Conservation (phyloP, 2,113 vertebrate species). For the Heteronetta atricapilla region DNA sequence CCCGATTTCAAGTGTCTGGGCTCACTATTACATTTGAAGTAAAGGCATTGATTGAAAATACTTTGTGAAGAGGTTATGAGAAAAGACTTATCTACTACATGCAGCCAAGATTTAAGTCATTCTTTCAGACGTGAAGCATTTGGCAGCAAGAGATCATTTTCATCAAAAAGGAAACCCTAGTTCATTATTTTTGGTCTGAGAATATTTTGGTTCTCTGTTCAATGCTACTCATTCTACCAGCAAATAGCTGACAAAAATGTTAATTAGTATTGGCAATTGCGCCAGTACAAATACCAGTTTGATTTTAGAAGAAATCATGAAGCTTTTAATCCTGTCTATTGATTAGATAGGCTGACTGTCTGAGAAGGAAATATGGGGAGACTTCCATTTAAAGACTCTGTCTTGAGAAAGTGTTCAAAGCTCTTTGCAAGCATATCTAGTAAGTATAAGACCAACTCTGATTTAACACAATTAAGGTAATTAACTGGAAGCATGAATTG, state of each 20-base stretch:
- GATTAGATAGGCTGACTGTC: background rate
- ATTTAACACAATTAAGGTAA: background rate
- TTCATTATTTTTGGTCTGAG: slow-evolving; percentile 54
- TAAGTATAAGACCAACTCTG: background rate
- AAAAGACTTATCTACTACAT: slow-evolving; percentile 70
- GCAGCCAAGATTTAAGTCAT: slow-evolving; percentile 62
- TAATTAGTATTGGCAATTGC: background rate
- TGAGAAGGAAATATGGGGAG: background rate
- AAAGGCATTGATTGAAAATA: slow-evolving; percentile 58
- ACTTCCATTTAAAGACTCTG: background rate
- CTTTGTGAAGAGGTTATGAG: slow-evolving; percentile 70
- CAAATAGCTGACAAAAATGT: background rate
- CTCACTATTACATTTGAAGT: slow-evolving; percentile 27
- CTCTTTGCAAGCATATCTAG: background rate
- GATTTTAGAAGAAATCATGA: background rate
- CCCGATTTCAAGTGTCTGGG: slow-evolving; percentile 21
- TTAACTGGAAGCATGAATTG: background rate
- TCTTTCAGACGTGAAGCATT: slow-evolving; percentile 75
- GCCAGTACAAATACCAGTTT: background rate
- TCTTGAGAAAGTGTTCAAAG: background rate
- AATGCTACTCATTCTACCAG: slow-evolving; percentile 37
- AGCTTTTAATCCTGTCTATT: background rate
- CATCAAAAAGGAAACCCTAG: slow-evolving; percentile 57
- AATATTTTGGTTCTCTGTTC: slow-evolving; percentile 56
- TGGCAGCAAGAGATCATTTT: slow-evolving; percentile 66